Conservation (phyloP, 1,140 invertebrate genomes). For the Dinoponera quadriceps region DNA sequence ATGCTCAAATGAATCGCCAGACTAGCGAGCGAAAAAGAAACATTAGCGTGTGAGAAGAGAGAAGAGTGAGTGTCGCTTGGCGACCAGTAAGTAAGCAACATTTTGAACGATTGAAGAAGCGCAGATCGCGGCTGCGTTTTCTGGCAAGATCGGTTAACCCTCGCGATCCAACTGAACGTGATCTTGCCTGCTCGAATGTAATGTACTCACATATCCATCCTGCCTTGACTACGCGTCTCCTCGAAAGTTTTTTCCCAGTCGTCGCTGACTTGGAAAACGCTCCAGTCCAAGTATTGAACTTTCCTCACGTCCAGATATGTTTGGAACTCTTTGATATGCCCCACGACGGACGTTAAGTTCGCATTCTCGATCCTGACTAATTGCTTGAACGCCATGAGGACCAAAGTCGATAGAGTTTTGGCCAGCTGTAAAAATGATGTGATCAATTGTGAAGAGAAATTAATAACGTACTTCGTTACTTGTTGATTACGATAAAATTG, state of each 20-base stretch:
- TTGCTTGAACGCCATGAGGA: slow-evolving; percentile 73
- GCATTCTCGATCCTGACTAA: slow-evolving; percentile 72
- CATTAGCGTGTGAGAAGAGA: not conserved
- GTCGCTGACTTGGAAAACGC: slow-evolving; percentile 67
- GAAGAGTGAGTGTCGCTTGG: too few relatives aligned
- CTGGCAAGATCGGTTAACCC: too few relatives aligned
- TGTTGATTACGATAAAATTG: not conserved
- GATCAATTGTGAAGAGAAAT: not conserved
- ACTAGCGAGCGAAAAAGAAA: slow-evolving; percentile 57
- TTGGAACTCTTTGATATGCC: slow-evolving; percentile 71
- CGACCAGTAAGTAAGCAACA: too few relatives aligned
- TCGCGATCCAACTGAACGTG: too few relatives aligned
- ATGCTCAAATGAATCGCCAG: slow-evolving; percentile 78
- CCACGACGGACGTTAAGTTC: slow-evolving; percentile 77
- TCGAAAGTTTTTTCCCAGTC: slow-evolving; percentile 75
- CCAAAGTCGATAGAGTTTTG: slow-evolving; percentile 75
- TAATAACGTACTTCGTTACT: not conserved
- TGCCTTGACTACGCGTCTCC: slow-evolving; percentile 72
- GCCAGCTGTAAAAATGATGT: slow-evolving; percentile 69
- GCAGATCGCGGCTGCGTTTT: too few relatives aligned
- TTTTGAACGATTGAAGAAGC: too few relatives aligned
- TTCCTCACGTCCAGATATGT: slow-evolving; percentile 71
- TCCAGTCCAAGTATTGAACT: slow-evolving; percentile 68
- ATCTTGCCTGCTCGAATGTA: not conserved
- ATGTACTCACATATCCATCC: slow-evolving; percentile 77